Evolutionary conservation across 2,888 invertebrate genomes (phyloP), one percentile per base, ranked within the genome.

Genomic region (Mycogona germanica): DNA sequence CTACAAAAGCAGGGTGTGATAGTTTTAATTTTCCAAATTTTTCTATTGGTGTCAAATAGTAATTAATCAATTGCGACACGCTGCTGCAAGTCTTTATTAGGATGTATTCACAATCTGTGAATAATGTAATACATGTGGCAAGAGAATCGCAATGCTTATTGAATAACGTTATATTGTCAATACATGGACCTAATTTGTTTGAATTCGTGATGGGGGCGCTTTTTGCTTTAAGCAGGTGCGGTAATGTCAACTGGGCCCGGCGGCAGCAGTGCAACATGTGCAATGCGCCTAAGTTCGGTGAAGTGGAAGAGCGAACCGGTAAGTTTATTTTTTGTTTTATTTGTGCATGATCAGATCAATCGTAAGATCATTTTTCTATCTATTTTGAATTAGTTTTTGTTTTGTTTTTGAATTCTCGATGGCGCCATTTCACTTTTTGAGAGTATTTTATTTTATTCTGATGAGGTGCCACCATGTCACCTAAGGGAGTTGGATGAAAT

Each of bases 201-300:
- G n/a, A n/a, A n/a, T n/a, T n/a, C n/a, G n/a, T n/a, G n/a, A n/a
- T n/a, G n/a, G n/a, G n/a, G n/a, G n/a, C n/a, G n/a, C 14, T 19
- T 45, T 28, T 14, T 48, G 17, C 41, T 4, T 35, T 40, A 21
- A 52, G 35, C 35, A 77, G 75, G 70, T 98, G 98, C 74, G 96
- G 96, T n/a, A 98, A 98, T 72, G 97, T 98, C 12, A 98, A 98
- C 72, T 95, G 95, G 98, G 96, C 97, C 25, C 77, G 95, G 59
- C 77, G 98, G 53, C 84, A 84, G 66, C 88, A 87, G 52, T 98
- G 98, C 73, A 98, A 98, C 72, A 89, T 98, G 75, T 98, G 98
- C 72, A 97, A 96, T 74, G 91, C 96, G 3, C 95, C 97, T 0
- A 96, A 96, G 72, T 89, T 91, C 70, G 91, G 89, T 19, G 93